A percentile compares a stretch with the other conserved stretches of the same genome.
Conservation (phyloP, 2,888 invertebrate genomes). For the Drosophila phalerata region DNA sequence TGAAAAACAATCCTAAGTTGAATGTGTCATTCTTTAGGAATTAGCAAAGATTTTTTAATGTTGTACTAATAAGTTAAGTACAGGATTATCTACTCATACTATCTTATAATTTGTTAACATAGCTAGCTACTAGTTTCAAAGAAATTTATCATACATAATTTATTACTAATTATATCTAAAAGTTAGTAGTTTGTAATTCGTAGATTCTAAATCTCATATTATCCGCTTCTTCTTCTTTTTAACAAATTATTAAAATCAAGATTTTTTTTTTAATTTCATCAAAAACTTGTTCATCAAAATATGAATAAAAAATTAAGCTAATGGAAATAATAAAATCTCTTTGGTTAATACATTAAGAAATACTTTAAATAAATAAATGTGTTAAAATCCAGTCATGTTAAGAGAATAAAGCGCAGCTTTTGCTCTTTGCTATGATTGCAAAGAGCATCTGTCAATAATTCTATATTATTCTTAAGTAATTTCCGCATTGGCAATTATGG, state of each 20-base stretch:
- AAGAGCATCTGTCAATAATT: constrained; percentile 7
- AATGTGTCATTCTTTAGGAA: not conserved
- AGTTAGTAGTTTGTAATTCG: too few relatives aligned
- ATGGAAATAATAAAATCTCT: constrained; percentile 13
- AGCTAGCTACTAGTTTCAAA: not conserved
- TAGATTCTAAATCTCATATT: too few relatives aligned
- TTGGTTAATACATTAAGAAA: not conserved
- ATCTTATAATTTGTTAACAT: too few relatives aligned
- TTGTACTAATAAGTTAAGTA: not conserved
- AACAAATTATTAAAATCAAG: too few relatives aligned
- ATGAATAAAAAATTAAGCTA: constrained; percentile 4
- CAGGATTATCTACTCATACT: not conserved
- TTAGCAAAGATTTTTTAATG: not conserved
- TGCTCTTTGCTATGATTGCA: constrained; percentile 5
- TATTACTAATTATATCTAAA: too few relatives aligned
- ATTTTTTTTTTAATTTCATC: too few relatives aligned
- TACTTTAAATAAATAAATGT: constrained; percentile 1
- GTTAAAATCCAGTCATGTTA: not conserved
- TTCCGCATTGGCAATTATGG: constrained; percentile 33
- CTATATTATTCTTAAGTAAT: not conserved
- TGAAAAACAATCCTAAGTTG: not conserved
- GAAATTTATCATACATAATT: not conserved
- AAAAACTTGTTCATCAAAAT: constrained; percentile 14
- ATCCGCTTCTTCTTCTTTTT: too few relatives aligned
- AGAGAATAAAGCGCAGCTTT: not conserved